Evolutionary conservation across 1,140 invertebrate species (phyloP), one percentile per base, ranked within the genome.

Genomic region (Sitobion miscanthi): DNA sequence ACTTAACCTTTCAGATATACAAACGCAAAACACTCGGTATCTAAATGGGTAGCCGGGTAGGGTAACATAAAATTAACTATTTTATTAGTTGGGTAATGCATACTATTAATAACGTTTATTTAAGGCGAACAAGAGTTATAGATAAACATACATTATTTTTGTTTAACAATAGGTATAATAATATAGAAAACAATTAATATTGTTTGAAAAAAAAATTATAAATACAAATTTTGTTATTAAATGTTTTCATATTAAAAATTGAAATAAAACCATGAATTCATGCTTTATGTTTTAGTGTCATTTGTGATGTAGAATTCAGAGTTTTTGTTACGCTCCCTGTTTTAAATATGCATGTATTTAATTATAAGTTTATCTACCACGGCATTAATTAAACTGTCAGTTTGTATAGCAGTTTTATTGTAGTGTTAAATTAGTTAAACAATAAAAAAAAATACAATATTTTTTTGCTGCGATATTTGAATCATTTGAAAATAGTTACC

Each of bases 311-410:
- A 57, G 20, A 89, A 38, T 57, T 42, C 35, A 86, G 7, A 35
- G 47, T 89, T 89, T 89, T 89, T 57, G n/a, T 25, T 89, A 38
- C 38, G 87, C 20, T 87, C n/a, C 38, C 38, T 49, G 45, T 87
- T 87, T 69, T 87, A 87, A 87, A 87, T 49, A 87, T 49, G 30
- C 35, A 38, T 17, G 49, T 38, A 54, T 89, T 89, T 89, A 57
- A 89, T 54, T 89, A 54, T 89, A 88, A 88, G 87, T 89, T 89
- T 54, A 57, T 89, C 47, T 54, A 89, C n/a, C 35, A 0, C 11
- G 35, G 6, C 20, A 57, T 89, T 89, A 89, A 89, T 89, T 89
- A 52, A 52, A 89, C 54, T 57, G 30, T 25, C 52, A 57, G 88
- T 57, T 69, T 57, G 88, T 38, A 38, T 89, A 52, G 25, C n/a